Evolutionary conservation across 2,113 vertebrate genomes (phyloP).

Genomic region (Lontra canadensis): DNA sequence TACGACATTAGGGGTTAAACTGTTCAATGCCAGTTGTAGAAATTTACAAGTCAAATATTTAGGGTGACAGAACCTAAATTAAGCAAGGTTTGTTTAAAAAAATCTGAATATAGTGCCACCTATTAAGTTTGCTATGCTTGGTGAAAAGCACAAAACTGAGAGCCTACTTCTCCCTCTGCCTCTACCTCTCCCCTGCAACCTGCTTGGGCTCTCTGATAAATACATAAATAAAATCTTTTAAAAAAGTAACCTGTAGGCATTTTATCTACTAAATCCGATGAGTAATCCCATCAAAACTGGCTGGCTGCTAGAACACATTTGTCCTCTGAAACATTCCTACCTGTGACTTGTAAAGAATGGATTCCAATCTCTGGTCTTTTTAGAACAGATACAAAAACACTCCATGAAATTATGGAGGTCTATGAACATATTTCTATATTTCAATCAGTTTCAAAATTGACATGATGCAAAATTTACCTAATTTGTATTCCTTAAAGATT

Average conservation of each 20-base stretch:
- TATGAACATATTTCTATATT: neutral
- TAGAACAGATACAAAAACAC: neutral
- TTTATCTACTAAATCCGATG: constrained; percentile 20
- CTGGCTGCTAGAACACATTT: neutral
- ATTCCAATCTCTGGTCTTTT: neutral
- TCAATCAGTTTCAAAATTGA: neutral
- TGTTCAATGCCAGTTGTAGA: neutral
- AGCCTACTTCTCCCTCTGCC: too few species aligned
- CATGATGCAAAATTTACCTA: neutral
- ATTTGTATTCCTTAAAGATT: neutral
- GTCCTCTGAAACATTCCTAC: neutral
- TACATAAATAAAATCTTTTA: too few species aligned
- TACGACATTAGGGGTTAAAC: neutral
- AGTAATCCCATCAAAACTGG: constrained; percentile 28
- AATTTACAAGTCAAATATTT: neutral
- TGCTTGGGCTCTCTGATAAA: too few species aligned
- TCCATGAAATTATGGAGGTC: neutral
- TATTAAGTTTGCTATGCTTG: constrained; percentile 35
- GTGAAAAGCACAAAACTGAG: constrained; percentile 49
- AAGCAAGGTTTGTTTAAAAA: neutral
- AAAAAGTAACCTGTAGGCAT: neutral
- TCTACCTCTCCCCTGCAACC: too few species aligned
- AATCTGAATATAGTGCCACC: neutral
- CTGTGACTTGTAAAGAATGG: neutral
- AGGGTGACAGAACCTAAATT: neutral